Base-by-base conservation (phyloP, 1,140 invertebrate genomes). In the Amyelois transitella region DNA sequence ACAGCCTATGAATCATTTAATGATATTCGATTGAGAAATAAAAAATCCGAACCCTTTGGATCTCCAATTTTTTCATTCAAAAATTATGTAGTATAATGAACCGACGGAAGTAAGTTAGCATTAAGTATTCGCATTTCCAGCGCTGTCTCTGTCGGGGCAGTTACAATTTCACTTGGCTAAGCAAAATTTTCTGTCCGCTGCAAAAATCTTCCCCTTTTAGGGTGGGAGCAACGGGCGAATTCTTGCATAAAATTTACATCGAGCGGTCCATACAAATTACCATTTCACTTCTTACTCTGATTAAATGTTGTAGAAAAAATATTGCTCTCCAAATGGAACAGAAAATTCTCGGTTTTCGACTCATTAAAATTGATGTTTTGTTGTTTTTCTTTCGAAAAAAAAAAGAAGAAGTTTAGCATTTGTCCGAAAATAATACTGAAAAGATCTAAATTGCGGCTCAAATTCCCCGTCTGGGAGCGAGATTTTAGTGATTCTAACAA, bases 291-390 rank as follows among this genome's bases (percentile, higher is more conserved):
- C 81, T 85, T 83, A 79, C 81, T 85, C 81, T 87, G 81, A 87
- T 87, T 87, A 86, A 87, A 87, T 87, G 84, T 86, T 83, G 76
- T 85, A 88, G 84, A 88, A 88, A 86, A 88, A 87, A 87, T 85
- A 87, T 85, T 87, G 84, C 79, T 76, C 71, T 77, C 79, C 73
- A 84, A 87, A 87, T 85, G 80, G 75, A 75, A 81, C 72, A 78
- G 84, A 86, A 85, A 85, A 84, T 85, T 82, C 75, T 76, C 72
- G 80, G 79, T 82, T 87, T 83, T 81, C 69, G 81, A 82, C 76
- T 85, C 80, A 83, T 87, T 87, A 85, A 83, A 85, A 85, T 83
- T 83, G 78, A 79, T 82, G 78, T 83, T 85, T 81, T 82, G 74
- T 80, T 81, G 77, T 81, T 82, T 72, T 62, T 51, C 64, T 32